These are phyloP conservation scores for Euplagia quadripunctaria DNA, from an alignment of 2,888 invertebrate species.

Conservation along the genomic window DNA sequence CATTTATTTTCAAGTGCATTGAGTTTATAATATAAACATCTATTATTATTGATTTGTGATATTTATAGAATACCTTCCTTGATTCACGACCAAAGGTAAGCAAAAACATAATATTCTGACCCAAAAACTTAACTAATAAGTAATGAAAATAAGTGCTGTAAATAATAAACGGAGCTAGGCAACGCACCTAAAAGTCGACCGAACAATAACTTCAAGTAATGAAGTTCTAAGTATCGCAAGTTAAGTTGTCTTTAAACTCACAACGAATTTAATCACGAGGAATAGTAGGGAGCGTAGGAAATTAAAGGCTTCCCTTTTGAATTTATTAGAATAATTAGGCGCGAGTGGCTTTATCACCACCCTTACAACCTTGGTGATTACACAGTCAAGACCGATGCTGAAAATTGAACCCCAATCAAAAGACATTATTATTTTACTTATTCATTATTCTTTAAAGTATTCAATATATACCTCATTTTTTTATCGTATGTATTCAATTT, in stretches of 20 bases:
- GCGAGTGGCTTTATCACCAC: slow-evolving; percentile 45
- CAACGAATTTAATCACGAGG: slow-evolving; percentile 51
- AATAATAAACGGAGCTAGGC: not conserved
- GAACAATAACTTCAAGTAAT: slow-evolving; percentile 44
- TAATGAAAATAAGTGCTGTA: not conserved
- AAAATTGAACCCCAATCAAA: slow-evolving; percentile 19
- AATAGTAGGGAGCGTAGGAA: slow-evolving; percentile 44
- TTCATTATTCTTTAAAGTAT: not conserved
- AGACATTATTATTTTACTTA: slow-evolving; percentile 6
- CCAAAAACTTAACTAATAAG: not conserved
- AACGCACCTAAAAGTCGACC: slow-evolving; percentile 1
- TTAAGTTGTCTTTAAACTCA: slow-evolving; percentile 44
- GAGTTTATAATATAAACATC: not conserved
- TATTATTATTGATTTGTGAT: not conserved
- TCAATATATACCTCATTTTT: not conserved
- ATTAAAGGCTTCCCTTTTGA: slow-evolving; percentile 41
- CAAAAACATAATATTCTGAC: no score
- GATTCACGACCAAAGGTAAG: no score
- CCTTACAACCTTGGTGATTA: slow-evolving; percentile 25
- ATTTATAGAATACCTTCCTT: not conserved
- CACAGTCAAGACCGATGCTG: slow-evolving; percentile 21
- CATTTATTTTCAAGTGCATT: no score
- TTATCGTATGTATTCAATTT: slow-evolving; percentile 36
- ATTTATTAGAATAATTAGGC: slow-evolving; percentile 52
- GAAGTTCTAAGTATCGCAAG: slow-evolving; percentile 50